Percentiles rank a stretch among this genome's conserved stretches.
These are phyloP conservation scores for Pangasius djambal DNA, from an alignment of 2,797 vertebrate species.

Conservation along the genomic window DNA sequence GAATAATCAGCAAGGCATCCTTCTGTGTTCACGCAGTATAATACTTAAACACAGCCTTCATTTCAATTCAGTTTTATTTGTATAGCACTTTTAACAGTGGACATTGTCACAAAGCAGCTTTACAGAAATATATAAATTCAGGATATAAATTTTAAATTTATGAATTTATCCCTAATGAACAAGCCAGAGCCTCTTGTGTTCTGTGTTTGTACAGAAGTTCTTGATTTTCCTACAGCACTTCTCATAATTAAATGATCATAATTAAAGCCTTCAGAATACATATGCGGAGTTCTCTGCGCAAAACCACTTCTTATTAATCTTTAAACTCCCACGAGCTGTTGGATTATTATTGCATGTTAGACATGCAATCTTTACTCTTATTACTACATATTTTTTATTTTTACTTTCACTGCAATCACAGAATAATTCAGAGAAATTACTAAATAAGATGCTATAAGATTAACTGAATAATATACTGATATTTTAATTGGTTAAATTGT, in stretches of 20 bases:
- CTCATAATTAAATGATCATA: constrained; percentile 1
- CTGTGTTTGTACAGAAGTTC: neutral
- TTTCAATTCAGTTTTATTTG: too few relatives aligned
- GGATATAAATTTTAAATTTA: too few relatives aligned
- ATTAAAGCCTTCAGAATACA: neutral
- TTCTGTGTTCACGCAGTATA: neutral
- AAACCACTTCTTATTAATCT: neutral
- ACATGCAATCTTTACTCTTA: neutral
- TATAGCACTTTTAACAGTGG: too few relatives aligned
- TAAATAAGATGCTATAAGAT: neutral
- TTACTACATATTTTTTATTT: neutral
- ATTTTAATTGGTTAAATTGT: constrained; percentile 9
- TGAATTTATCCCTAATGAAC: too few relatives aligned
- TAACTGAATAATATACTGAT: neutral
- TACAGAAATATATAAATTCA: too few relatives aligned
- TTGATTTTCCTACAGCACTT: neutral
- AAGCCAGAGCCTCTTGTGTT: neutral
- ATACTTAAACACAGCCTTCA: neutral
- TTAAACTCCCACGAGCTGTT: neutral
- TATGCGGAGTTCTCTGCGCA: neutral
- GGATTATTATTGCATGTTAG: too few relatives aligned
- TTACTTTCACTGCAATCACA: neutral
- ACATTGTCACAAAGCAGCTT: too few relatives aligned
- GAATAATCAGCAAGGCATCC: neutral
- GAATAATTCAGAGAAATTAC: neutral